phyloP scores from a whole-genome alignment of 2,888 invertebrate species.

The Corythucha ciliata region DNA sequence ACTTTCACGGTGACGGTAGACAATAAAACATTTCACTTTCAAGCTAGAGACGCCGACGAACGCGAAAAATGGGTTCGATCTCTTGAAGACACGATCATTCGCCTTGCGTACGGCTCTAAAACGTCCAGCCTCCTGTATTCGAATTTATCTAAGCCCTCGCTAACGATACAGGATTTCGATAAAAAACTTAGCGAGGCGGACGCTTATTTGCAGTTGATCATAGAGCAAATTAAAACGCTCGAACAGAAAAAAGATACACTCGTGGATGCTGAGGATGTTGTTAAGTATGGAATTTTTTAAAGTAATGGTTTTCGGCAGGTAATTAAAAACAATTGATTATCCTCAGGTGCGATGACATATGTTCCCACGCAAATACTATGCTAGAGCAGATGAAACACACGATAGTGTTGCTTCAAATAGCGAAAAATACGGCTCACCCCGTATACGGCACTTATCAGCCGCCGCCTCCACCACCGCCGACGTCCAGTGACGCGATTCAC shows the following conservation, averaged over 20 bases:
- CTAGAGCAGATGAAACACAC: constrained; percentile 96
- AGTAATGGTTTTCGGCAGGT: too few species aligned
- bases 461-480: too few species aligned
- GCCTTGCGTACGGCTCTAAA: constrained; percentile 70
- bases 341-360: constrained; percentile 60
- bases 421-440: constrained; percentile 48
- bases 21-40: constrained; percentile 98
- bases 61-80: constrained; percentile 93
- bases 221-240: constrained; percentile 73
- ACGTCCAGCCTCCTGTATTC: too few species aligned
- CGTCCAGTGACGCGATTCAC: constrained; percentile 26
- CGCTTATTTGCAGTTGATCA: constrained; percentile 89
- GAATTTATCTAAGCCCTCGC: constrained; percentile 35
- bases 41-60: constrained; percentile 90
- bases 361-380: constrained; percentile 60
- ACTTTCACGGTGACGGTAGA: constrained; percentile 99
- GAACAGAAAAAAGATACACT: constrained; percentile 55
- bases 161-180: constrained; percentile 50
- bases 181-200: constrained; percentile 89
- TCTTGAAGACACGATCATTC: constrained; percentile 84
- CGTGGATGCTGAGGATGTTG: constrained; percentile 53
- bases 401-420: constrained; percentile 94
- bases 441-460: constrained; percentile 52
- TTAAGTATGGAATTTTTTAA: too few species aligned
- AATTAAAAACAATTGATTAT: too few species aligned